Base-by-base conservation (phyloP, 1,140 invertebrate species). In the Galleria mellonella region DNA sequence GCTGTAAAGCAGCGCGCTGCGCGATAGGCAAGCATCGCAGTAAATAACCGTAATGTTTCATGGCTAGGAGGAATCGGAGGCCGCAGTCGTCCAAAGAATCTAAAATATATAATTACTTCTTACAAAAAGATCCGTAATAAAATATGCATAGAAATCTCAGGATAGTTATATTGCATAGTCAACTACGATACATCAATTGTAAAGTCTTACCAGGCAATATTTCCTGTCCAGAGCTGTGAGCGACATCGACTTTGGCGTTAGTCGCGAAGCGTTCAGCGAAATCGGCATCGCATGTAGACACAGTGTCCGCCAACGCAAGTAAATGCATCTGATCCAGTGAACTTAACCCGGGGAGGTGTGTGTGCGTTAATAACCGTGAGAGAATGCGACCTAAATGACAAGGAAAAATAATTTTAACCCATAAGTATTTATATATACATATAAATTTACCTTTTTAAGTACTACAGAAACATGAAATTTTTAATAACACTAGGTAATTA, bases 291-390 rank as follows among this genome's bases (percentile, higher is more conserved):
- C 94, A 96, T 0, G 95, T 97, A 0, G 97, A 97, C 0, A 99
- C 97, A 0, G 98, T 99, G 66, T 99, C 98, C 13, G 98, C 98
- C 12, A 99, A 77, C 4, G 98, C 98, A 6, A 99, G 83, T 15
- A 99, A 87, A 87, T 99, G 98, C 97, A 99, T 99, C 82, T 99
- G 98, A 86, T 99, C 98, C 13, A 99, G 89, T 70, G 96, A 98
- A 1, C 97, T 98, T 3, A 99, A 87, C 0, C 98, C 98, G 0
- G 98, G 98, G 11, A 99, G 87, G 83, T 99, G 97, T 1, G 96
- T 97, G 77, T 99, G 97, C 0, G 97, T 99, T 8, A 99, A 87
- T 11, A 99, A 88, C 2, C 96, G 90, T 0, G 96, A 96, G 6
- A 99, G 83, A 0, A 95, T 86, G 39, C 93, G 87, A 42, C 91